Evolutionary conservation across 2,113 vertebrate genomes (phyloP), one percentile per base, ranked within the genome.

Genomic region (Heterotis niloticus): DNA sequence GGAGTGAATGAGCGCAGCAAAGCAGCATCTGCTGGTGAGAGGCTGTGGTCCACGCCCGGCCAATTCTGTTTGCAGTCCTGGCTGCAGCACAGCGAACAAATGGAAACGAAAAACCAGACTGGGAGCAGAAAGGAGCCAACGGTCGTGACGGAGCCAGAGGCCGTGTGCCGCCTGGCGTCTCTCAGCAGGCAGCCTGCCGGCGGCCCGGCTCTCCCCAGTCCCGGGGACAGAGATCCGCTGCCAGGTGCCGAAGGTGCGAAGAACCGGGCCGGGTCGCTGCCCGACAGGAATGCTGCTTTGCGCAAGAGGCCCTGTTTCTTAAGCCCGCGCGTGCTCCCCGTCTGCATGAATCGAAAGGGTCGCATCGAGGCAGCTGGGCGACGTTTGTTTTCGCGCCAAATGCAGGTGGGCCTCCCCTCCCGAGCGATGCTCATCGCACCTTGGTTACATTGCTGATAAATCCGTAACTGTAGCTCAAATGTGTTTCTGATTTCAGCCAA

Each of bases 111-210:
- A 74, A n/a, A 62, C 12, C 24, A 7, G 13, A 1, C 1, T 59
- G 54, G 71, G 57, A 74, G 28, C 10, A 74, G n/a, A 26, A 51
- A 64, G 59, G 4, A 71, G n/a, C 29, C 69, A 51, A 14, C 69
- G 20, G 34, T 44, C 34, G 7, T 44, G 34, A 44, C 2, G 34
- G 34, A 44, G 34, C 34, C 34, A 44, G 34, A 44, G 34, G 34
- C 7, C 34, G 7, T 69, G 24, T 26, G 62, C 80, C 78, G 0
- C 65, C n/a, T 11, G n/a, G 34, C 44, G 1, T 17, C 17, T 81
- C 85, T 87, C 89, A 87, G 79, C 77, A 85, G 86, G 82, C 87
- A 88, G 84, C 80, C 81, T 80, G 28, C 68, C 82, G 85, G 81
- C 10, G 82, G 79, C 76, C 82, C 86, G 73, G 86, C 66, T 81